These are phyloP conservation scores for Echiichthys vipera DNA, from an alignment of 2,797 vertebrate genomes.

Conservation along the genomic window DNA sequence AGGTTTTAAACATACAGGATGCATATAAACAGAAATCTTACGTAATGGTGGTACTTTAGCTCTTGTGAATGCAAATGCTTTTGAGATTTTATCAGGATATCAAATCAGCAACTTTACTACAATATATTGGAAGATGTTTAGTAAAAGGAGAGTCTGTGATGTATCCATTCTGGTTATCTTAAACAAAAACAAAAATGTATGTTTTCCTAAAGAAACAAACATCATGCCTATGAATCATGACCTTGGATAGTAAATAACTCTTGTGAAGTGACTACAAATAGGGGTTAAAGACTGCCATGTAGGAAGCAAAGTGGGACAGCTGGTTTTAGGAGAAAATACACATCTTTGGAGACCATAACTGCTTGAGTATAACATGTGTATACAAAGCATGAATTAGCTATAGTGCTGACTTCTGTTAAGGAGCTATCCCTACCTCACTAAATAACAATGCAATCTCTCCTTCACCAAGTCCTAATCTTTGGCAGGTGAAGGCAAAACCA, in stretches of 20 bases:
- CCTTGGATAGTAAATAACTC: background rate
- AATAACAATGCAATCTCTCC: conserved; percentile 26
- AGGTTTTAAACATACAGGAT: conserved; percentile 31
- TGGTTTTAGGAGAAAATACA: conserved; percentile 42
- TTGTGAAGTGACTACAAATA: conserved; percentile 16
- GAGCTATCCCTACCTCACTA: conserved; percentile 35
- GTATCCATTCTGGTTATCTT: conserved; percentile 5
- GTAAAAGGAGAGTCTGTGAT: conserved; percentile 22
- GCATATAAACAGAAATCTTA: conserved; percentile 37
- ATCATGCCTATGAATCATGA: background rate
- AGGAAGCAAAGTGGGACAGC: conserved; percentile 33
- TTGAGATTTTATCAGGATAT: conserved; percentile 1
- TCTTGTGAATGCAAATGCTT: conserved; percentile 20
- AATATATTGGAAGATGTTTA: conserved; percentile 23
- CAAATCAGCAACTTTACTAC: conserved; percentile 20
- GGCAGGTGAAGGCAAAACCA: conserved; percentile 76
- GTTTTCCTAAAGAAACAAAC: conserved; percentile 11
- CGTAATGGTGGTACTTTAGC: conserved; percentile 19
- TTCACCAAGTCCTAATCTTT: conserved; percentile 70
- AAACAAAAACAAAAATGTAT: conserved; percentile 22
- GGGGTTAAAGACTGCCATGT: conserved; percentile 6
- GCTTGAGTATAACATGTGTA: conserved; percentile 49
- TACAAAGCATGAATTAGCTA: conserved; percentile 63
- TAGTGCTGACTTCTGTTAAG: conserved; percentile 42
- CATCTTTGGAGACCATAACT: conserved; percentile 64